Evolutionary conservation across 2,797 vertebrate species (phyloP).

Genomic region (Aldrovandia affinis): DNA sequence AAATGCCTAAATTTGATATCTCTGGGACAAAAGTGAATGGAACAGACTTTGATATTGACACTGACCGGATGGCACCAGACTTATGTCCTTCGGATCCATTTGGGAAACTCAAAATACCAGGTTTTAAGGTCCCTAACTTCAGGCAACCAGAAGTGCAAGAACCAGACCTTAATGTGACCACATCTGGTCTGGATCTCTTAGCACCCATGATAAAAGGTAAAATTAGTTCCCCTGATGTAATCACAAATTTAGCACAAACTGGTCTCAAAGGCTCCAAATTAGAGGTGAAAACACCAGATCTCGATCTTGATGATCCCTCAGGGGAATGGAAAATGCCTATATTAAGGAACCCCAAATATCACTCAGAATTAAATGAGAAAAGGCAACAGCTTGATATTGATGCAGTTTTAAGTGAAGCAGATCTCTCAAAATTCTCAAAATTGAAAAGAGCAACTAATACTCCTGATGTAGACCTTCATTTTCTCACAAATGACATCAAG

Average conservation of each 20-base stretch:
- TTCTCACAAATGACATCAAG: too few relatives aligned
- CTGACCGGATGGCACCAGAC: constrained; percentile 15
- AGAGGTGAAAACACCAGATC: constrained; percentile 46
- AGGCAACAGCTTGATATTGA: constrained; percentile 40
- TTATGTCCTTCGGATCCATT: not conserved
- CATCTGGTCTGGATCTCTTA: not conserved
- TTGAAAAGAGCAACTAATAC: not conserved
- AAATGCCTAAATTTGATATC: not conserved
- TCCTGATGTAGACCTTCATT: too few relatives aligned
- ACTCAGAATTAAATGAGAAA: constrained; percentile 41
- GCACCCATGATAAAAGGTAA: constrained; percentile 20
- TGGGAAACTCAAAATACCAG: too few relatives aligned
- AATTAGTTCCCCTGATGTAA: constrained; percentile 29
- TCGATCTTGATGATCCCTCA: not conserved
- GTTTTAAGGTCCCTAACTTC: too few relatives aligned
- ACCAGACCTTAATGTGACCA: not conserved
- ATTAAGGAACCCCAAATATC: not conserved
- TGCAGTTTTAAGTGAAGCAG: constrained; percentile 1
- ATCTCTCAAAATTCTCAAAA: not conserved
- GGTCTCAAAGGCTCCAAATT: constrained; percentile 49
- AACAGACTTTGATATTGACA: constrained; percentile 16
- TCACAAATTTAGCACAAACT: constrained; percentile 51
- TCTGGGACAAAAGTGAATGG: constrained; percentile 11
- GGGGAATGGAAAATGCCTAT: constrained; percentile 10
- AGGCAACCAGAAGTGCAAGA: not conserved